phyloP scores from a whole-genome alignment of 2,888 invertebrate genomes.

The Conops quadrifasciatus region DNA sequence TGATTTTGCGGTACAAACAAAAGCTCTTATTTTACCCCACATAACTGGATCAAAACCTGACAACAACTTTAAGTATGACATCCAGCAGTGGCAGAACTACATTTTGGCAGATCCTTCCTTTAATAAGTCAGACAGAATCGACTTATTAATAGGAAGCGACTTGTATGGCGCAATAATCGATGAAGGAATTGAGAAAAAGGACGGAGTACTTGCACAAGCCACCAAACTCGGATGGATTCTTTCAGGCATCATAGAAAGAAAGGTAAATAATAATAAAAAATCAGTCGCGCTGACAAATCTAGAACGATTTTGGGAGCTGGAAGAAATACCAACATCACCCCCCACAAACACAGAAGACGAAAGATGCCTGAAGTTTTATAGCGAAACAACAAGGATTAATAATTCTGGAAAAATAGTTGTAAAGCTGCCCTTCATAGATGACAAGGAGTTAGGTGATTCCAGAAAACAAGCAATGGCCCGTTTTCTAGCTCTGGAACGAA shows the following conservation, averaged over 20 bases:
- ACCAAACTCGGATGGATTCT: constrained; percentile 5
- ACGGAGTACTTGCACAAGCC: neutral
- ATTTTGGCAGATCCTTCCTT: constrained; percentile 1
- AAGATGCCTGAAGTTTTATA: neutral
- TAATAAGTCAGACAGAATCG: constrained; percentile 11
- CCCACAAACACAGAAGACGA: neutral
- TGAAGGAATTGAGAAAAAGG: neutral
- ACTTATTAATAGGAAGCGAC: constrained; percentile 6
- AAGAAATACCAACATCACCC: constrained; percentile 1
- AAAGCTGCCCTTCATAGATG: neutral
- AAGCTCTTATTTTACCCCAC: neutral
- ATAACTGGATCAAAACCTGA: constrained; percentile 6
- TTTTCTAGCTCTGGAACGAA: constrained; percentile 22
- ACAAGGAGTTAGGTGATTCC: constrained; percentile 29
- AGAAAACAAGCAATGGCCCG: constrained; percentile 14
- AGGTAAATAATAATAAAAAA: neutral
- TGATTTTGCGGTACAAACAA: constrained; percentile 16
- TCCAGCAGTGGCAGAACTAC: constrained; percentile 7
- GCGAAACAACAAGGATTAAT: neutral
- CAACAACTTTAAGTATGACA: neutral
- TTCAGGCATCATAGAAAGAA: neutral
- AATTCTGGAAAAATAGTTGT: constrained; percentile 3
- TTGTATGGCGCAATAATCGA: constrained; percentile 1
- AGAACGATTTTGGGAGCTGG: constrained; percentile 4
- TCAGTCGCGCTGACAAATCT: neutral